phyloP scores from a whole-genome alignment of 1,140 invertebrate species.

The Portunus trituberculatus region DNA sequence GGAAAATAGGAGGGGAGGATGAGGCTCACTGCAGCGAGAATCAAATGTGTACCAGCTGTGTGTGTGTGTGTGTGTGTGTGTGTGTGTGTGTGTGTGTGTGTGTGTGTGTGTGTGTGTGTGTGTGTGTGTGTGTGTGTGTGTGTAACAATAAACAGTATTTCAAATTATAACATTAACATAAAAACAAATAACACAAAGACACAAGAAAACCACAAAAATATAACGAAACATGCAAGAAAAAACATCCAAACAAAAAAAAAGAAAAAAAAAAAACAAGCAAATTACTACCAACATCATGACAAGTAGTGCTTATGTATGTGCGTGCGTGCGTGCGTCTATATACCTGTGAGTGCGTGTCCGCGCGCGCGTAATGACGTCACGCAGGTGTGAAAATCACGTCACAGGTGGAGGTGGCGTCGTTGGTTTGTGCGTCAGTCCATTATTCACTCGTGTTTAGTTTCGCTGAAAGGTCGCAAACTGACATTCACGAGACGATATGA shows the following conservation, averaged over 20 bases:
- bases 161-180: too few species aligned
- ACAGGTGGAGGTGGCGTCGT: background rate
- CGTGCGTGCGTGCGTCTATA: background rate
- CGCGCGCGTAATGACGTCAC: background rate
- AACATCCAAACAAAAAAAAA: conserved; percentile 26
- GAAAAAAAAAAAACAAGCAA: background rate
- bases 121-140: too few species aligned
- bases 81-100: too few species aligned
- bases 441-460: background rate
- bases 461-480: background rate
- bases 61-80: too few species aligned
- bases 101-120: too few species aligned
- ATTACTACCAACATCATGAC: background rate
- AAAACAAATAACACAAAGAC: too few species aligned
- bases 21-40: too few species aligned
- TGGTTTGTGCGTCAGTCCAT: background rate
- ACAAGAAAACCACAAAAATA: too few species aligned
- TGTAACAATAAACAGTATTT: too few species aligned
- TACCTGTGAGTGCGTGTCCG: background rate
- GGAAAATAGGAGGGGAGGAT: too few species aligned
- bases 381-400: background rate
- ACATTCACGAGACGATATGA: background rate
- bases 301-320: background rate
- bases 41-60: too few species aligned
- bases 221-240: background rate